These are phyloP conservation scores for Platanista minor DNA, from an alignment of 2,113 vertebrate genomes.

Conservation along the genomic window DNA sequence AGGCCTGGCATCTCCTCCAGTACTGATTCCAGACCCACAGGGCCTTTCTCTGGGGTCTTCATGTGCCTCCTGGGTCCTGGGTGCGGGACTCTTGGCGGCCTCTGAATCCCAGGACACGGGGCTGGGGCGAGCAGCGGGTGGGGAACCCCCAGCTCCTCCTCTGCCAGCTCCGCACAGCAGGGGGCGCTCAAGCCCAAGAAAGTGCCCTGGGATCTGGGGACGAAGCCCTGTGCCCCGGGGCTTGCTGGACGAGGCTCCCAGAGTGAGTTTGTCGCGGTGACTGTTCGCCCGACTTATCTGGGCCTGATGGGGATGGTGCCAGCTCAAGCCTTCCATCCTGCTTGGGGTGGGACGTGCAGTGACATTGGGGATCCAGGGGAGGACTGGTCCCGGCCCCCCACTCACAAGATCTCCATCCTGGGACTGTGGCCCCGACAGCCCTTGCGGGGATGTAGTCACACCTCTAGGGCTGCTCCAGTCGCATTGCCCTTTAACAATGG, in stretches of 20 bases:
- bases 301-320: neutral
- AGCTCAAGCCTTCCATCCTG: neutral
- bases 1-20: fast-evolving
- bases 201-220: neutral
- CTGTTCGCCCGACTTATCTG: fast-evolving
- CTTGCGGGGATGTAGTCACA: neutral
- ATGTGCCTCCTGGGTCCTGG: neutral
- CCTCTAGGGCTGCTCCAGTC: fast-evolving
- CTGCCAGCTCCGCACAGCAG: neutral
- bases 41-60: no score
- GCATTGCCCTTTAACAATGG: fast-evolving
- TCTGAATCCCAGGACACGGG: neutral
- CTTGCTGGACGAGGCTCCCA: fast-evolving
- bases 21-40: neutral
- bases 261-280: no score
- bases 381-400: fast-evolving
- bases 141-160: fast-evolving
- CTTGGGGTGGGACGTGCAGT: fast-evolving
- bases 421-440: neutral
- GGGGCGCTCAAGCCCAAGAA: slow-evolving; percentile 30
- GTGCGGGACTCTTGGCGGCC: neutral
- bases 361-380: neutral
- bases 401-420: fast-evolving
- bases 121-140: neutral
- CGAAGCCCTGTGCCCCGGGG: neutral